Conservation (phyloP, 2,113 vertebrate species). For the Numenius arquata region DNA sequence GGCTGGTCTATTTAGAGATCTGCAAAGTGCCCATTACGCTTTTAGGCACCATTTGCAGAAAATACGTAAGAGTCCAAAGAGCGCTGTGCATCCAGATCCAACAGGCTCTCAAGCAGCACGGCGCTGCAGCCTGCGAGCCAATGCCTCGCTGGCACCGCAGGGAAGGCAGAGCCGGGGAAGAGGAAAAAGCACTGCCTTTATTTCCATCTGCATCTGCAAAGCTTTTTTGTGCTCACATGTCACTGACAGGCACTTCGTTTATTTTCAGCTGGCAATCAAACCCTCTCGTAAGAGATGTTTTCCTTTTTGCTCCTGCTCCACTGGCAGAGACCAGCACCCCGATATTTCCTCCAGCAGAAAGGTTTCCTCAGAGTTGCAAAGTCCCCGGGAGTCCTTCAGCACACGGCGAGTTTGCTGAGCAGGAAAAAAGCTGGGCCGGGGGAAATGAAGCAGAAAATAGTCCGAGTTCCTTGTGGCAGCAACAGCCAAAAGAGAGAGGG, state of each 20-base stretch:
- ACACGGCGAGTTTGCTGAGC: background rate
- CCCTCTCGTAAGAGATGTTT: background rate
- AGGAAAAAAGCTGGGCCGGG: background rate
- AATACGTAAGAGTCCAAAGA: constrained; percentile 1
- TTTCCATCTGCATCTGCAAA: constrained; percentile 50
- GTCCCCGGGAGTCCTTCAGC: background rate
- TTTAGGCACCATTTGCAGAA: constrained; percentile 39
- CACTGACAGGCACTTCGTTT: constrained; percentile 2
- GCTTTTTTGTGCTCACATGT: constrained; percentile 24
- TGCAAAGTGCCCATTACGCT: constrained; percentile 48
- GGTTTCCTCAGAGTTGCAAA: constrained; percentile 7
- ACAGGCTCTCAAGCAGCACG: background rate
- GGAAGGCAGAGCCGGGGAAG: background rate
- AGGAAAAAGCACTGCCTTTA: constrained; percentile 5
- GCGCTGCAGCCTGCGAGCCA: background rate
- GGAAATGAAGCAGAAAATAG: constrained; percentile 33
- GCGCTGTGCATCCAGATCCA: background rate
- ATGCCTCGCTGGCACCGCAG: background rate
- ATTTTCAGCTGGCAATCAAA: constrained; percentile 39
- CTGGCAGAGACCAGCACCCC: background rate
- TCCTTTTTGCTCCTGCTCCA: background rate
- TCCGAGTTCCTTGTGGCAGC: background rate
- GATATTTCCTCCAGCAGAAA: background rate
- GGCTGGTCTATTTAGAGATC: constrained; percentile 39
- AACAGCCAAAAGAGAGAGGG: background rate